Evolutionary conservation across 1,140 invertebrate species (phyloP), one percentile per base, ranked within the genome.

Genomic region (Ceratoteleas bidentatus): DNA sequence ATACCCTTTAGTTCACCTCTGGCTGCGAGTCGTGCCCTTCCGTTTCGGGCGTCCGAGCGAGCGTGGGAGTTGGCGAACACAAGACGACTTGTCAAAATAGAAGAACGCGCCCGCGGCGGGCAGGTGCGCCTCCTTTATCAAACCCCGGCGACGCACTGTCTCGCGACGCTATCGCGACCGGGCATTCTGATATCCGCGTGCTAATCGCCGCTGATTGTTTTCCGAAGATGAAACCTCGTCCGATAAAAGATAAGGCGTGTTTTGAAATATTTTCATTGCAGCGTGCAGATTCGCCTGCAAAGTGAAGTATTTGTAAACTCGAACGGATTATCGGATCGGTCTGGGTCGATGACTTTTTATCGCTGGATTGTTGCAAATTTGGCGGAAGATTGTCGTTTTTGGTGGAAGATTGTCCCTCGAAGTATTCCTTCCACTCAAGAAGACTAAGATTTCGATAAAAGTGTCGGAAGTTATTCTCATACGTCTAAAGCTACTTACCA

Each of bases 381-480:
- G n/a, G n/a, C n/a, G n/a, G n/a, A n/a, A n/a, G n/a, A n/a, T n/a
- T n/a, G n/a, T n/a, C n/a, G n/a, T n/a, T n/a, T n/a, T n/a, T n/a
- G n/a, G n/a, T n/a, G n/a, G n/a, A n/a, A n/a, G n/a, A n/a, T n/a
- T n/a, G n/a, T 56, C 56, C 54, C 53, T 61, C 14, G 43, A 54
- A 70, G 61, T 82, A 77, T 84, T 87, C 76, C 83, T 85, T 86
- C 80, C 74, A 88, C 88, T 86, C 87, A 84, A 88, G 88, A 89
- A 89, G 84, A 81, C 72, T 62, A 85, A 85, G 85, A 90, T 89
- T 89, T 88, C 87, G 88, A 89, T 89, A 89, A 89, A 90, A 88
- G 86, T 88, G 89, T 91, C 90, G 89, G 90, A 91, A 90, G 88
- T 88, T 90, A 79, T 82, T 69, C 81, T 75, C 60, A 77, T 84